These are phyloP conservation scores for Anthrax anthrax DNA, from an alignment of 2,888 invertebrate genomes.

Conservation along the genomic window DNA sequence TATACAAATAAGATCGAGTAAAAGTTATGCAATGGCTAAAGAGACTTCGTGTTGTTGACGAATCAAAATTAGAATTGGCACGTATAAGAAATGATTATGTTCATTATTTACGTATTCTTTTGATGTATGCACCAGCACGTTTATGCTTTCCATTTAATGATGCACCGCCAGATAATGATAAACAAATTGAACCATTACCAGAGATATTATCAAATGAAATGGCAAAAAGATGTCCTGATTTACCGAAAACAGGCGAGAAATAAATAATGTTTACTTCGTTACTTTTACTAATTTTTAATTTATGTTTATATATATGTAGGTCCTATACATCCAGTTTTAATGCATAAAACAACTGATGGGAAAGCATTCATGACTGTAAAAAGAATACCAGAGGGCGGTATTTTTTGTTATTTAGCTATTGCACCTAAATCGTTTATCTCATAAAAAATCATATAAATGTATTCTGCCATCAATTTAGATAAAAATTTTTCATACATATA, in stretches of 20 bases:
- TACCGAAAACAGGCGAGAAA: constrained; percentile 33
- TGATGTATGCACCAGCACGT: constrained; percentile 31
- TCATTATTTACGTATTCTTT: constrained; percentile 38
- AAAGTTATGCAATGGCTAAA: constrained; percentile 39
- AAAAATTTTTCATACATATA: no score
- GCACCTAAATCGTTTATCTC: constrained; percentile 3
- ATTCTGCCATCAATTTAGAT: no score
- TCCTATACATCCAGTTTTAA: constrained; percentile 37
- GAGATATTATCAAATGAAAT: constrained; percentile 36
- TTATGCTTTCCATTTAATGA: constrained; percentile 35
- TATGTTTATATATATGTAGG: constrained; percentile 15
- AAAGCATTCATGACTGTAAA: constrained; percentile 38
- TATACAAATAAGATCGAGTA: constrained; percentile 34
- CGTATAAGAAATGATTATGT: constrained; percentile 39
- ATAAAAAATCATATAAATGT: no score
- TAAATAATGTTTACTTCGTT: not conserved
- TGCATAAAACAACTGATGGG: constrained; percentile 39
- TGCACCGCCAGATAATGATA: constrained; percentile 29
- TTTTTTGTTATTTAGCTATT: constrained; percentile 43
- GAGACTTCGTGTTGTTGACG: constrained; percentile 34
- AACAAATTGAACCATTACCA: constrained; percentile 31
- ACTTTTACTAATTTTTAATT: not conserved
- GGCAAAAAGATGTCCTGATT: constrained; percentile 27
- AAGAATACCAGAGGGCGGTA: constrained; percentile 39
- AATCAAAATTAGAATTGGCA: constrained; percentile 32